Evolutionary conservation across 1,140 invertebrate genomes (phyloP).

Genomic region (Amphibalanus amphitrite): DNA sequence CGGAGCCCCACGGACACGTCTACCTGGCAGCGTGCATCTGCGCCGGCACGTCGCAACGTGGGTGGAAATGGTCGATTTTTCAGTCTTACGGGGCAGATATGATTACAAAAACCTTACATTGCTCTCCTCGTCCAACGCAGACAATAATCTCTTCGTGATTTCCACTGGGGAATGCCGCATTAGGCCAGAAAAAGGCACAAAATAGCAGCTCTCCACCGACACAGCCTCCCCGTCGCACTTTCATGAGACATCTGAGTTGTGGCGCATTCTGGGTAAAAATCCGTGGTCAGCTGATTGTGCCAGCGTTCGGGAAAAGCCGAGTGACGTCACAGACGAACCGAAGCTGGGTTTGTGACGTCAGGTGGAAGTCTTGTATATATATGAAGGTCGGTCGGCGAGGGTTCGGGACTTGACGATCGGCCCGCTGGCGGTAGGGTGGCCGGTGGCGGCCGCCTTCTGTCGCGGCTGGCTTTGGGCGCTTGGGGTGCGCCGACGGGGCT

Average conservation of each 20-base stretch:
- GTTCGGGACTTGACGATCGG: background rate
- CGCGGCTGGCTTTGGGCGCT: too few species aligned
- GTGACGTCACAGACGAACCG: background rate
- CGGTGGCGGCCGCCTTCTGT: background rate
- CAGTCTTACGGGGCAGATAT: background rate
- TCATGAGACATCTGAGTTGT: background rate
- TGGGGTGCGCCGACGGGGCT: too few species aligned
- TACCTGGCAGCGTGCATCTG: background rate
- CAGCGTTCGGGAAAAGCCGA: background rate
- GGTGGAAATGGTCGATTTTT: background rate
- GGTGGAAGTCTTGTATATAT: background rate
- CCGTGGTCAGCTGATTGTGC: background rate
- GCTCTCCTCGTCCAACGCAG: background rate
- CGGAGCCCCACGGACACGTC: background rate
- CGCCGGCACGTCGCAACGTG: background rate
- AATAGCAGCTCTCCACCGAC: background rate
- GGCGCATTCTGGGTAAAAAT: background rate
- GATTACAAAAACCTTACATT: background rate
- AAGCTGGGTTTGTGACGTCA: background rate
- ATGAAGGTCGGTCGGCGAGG: background rate
- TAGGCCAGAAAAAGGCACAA: background rate
- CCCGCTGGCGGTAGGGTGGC: too few species aligned
- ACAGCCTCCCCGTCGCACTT: background rate
- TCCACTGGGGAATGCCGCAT: background rate
- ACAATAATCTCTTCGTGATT: background rate